Conservation (phyloP, 2,113 vertebrate genomes). For the Trochalopteron elliotii region DNA sequence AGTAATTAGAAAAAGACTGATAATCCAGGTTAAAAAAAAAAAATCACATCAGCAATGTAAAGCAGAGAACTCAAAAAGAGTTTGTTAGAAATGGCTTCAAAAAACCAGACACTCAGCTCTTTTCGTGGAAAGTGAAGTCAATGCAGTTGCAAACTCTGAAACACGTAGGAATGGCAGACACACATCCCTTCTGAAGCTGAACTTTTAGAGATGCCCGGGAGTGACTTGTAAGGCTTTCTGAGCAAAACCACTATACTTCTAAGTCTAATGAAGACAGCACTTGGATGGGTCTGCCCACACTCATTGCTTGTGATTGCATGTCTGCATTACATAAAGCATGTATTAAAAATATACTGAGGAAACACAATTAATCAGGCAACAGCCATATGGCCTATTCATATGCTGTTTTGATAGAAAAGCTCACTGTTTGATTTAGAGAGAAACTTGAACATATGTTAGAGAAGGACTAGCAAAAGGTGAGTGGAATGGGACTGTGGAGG, state of each 20-base stretch:
- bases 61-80: background rate
- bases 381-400: background rate
- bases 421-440: background rate
- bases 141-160: background rate
- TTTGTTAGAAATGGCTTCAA: background rate
- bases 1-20: background rate
- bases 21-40: background rate
- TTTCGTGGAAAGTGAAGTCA: background rate
- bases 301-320: background rate
- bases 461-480: background rate
- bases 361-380: background rate
- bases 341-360: background rate
- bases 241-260: background rate
- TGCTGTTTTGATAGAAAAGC: background rate
- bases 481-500: background rate
- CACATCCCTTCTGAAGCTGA: background rate
- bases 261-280: background rate
- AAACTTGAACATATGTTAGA: background rate
- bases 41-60: background rate
- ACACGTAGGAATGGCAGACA: fast-evolving
- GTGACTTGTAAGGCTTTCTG: background rate
- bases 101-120: background rate
- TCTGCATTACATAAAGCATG: background rate
- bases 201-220: background rate
- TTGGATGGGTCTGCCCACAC: background rate